Percentiles rank a stretch among this genome's conserved stretches.
Conservation (phyloP, 1,140 invertebrate species). For the Aphelenchoides besseyi region DNA sequence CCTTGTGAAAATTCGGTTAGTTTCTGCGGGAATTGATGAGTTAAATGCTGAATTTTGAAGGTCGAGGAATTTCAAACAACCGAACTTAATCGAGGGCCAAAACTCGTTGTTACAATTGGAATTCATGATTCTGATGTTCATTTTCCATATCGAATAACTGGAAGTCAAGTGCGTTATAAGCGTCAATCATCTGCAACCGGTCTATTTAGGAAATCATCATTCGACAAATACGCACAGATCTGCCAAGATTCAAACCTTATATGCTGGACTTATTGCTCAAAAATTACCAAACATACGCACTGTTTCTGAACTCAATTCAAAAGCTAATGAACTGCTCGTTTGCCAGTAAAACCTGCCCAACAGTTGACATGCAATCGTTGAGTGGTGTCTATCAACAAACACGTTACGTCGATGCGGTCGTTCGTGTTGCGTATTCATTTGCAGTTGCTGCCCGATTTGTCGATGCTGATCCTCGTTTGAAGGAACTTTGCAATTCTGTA, state of each 20-base stretch:
- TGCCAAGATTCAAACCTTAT: conserved; percentile 53
- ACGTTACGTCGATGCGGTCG: conserved; percentile 37
- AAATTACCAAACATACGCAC: conserved; percentile 56
- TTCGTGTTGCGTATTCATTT: conserved; percentile 54
- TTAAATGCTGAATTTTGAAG: neutral
- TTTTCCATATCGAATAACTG: conserved; percentile 3
- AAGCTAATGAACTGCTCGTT: conserved; percentile 42
- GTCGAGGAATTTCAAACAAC: neutral
- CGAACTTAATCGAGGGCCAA: neutral
- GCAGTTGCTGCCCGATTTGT: conserved; percentile 45
- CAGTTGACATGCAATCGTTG: conserved; percentile 7
- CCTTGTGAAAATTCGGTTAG: conserved; percentile 12
- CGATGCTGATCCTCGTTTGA: conserved; percentile 38
- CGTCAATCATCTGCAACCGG: neutral
- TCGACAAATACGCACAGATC: conserved; percentile 28
- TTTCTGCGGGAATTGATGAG: neutral
- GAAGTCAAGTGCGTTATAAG: neutral
- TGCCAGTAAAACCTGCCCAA: conserved; percentile 13
- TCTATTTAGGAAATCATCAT: conserved; percentile 40
- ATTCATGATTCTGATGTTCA: conserved; percentile 4
- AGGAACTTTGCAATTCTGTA: conserved; percentile 7
- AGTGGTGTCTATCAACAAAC: conserved; percentile 13
- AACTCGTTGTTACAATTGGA: neutral
- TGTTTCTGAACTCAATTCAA: conserved; percentile 52
- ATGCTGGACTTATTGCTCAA: conserved; percentile 54